Conservation (phyloP, 2,113 vertebrate species). For the Todiramphus chloris region DNA sequence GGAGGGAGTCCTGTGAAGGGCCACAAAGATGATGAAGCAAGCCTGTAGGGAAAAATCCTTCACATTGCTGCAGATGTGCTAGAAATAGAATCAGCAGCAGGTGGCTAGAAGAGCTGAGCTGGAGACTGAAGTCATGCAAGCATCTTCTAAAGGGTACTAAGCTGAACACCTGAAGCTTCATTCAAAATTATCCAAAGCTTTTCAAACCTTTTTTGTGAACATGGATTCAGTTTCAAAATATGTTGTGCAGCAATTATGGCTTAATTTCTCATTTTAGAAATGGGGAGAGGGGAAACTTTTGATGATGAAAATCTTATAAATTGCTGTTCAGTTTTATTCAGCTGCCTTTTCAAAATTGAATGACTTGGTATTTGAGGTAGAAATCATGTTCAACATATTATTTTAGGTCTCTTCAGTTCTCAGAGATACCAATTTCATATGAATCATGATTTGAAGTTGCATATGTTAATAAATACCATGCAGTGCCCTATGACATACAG, state of each 20-base stretch:
- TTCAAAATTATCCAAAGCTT: not conserved
- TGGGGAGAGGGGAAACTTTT: not conserved
- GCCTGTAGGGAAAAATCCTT: not conserved
- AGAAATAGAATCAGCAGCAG: not conserved
- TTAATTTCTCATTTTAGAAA: not conserved
- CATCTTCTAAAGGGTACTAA: not conserved
- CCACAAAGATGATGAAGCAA: not conserved
- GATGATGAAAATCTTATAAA: not conserved
- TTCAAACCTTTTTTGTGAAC: not conserved
- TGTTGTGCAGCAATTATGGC: not conserved
- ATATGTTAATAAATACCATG: not conserved
- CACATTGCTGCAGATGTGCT: not conserved
- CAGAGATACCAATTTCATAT: not conserved
- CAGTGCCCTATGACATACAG: not conserved
- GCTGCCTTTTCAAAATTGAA: not conserved
- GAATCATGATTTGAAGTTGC: not conserved
- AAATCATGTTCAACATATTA: not conserved
- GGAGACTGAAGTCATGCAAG: not conserved
- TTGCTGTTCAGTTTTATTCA: not conserved
- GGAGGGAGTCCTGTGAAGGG: fast-evolving
- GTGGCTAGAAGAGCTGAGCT: not conserved
- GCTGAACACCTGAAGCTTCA: not conserved
- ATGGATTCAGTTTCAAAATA: not conserved
- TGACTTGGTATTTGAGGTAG: not conserved
- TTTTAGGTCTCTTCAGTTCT: not conserved